These are phyloP conservation scores for Tragulus kanchil DNA, from an alignment of 2,113 vertebrate species.

Conservation along the genomic window DNA sequence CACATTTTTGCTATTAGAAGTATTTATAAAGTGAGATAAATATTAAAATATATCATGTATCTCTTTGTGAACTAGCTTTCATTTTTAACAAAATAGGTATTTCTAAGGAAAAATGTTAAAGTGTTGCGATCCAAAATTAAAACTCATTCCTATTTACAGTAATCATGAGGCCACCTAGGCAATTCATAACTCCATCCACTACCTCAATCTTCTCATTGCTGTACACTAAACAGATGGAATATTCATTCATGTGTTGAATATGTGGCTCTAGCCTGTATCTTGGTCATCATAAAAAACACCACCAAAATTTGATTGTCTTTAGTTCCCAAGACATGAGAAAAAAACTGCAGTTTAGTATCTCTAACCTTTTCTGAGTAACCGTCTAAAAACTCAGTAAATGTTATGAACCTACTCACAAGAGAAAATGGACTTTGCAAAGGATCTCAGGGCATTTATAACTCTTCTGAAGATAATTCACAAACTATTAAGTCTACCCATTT, in stretches of 20 bases:
- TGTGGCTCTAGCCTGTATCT: not conserved
- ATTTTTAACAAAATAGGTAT: conserved; percentile 28
- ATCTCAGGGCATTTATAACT: not conserved
- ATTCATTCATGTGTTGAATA: not conserved
- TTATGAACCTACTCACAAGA: not conserved
- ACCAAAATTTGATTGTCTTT: not conserved
- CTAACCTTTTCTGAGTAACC: not conserved
- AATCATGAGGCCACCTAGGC: too few relatives aligned
- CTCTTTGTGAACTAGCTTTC: not conserved
- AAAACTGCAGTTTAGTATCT: not conserved
- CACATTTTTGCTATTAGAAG: conserved; percentile 46
- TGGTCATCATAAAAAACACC: conserved; percentile 1
- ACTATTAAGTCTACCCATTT: not conserved
- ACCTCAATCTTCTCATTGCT: not conserved
- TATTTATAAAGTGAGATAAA: conserved; percentile 32
- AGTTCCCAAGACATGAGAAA: not conserved
- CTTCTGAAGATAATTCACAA: not conserved
- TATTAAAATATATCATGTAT: not conserved
- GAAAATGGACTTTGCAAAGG: not conserved
- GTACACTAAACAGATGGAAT: not conserved
- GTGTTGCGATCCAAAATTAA: not conserved
- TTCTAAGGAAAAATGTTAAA: conserved; percentile 33
- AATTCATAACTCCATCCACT: not conserved
- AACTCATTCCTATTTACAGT: not conserved
- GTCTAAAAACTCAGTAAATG: not conserved